A percentile compares a stretch with the other conserved stretches of the same genome.
Conservation (phyloP, 2,888 invertebrate genomes). For the Mesoligia furuncula region DNA sequence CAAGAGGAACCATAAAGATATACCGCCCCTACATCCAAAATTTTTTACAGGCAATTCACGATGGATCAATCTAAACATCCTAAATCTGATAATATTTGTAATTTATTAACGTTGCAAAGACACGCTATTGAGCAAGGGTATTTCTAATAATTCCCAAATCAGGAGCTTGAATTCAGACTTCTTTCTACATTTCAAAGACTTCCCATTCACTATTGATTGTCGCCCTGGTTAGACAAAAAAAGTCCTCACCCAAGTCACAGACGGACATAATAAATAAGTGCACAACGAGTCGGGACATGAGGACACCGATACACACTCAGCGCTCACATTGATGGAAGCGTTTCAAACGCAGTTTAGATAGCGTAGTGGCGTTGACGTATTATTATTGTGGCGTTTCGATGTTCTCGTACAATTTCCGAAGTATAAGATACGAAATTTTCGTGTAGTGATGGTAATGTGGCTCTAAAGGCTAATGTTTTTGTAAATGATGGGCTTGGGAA, state of each 20-base stretch:
- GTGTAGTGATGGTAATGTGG: constrained; percentile 54
- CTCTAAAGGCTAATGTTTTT: constrained; percentile 50
- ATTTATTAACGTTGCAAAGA: no score
- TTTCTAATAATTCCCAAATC: background rate
- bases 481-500: constrained; percentile 38
- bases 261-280: constrained; percentile 61
- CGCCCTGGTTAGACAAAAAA: constrained; percentile 35
- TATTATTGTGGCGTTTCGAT: constrained; percentile 80
- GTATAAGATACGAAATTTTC: constrained; percentile 65
- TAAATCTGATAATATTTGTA: no score
- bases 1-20: background rate
- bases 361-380: constrained; percentile 87
- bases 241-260: constrained; percentile 40
- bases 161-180: background rate
- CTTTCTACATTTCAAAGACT: background rate
- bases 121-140: background rate
- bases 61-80: background rate
- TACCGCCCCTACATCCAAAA: background rate
- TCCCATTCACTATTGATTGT: background rate
- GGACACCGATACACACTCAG: constrained; percentile 86
- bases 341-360: constrained; percentile 90
- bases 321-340: constrained; percentile 88
- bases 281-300: constrained; percentile 42
- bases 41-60: background rate
- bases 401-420: constrained; percentile 57